Conservation (phyloP, 2,113 vertebrate genomes). For the Arvicanthis niloticus region DNA sequence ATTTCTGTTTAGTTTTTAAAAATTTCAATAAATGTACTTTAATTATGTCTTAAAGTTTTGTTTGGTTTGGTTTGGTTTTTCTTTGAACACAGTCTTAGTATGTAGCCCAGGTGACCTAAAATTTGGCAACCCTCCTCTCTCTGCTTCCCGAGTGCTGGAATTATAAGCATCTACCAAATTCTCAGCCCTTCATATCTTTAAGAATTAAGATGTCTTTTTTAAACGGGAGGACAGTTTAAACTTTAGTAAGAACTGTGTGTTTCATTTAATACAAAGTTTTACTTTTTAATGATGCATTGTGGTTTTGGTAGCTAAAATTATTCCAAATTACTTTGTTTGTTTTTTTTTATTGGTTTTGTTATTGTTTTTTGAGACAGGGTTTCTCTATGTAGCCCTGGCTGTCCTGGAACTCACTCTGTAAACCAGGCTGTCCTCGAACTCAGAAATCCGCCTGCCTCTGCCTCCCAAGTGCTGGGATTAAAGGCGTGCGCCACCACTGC, state of each 20-base stretch:
- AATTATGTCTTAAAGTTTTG: not conserved
- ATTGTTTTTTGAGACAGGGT: no score
- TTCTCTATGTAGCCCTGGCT: no score
- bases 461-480: no score
- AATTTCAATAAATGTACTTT: conserved; percentile 20
- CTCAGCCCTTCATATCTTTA: not conserved
- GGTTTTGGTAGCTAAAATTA: conserved; percentile 45
- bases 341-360: no score
- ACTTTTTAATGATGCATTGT: conserved; percentile 50
- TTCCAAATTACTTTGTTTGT: not conserved
- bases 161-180: not conserved
- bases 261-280: conserved; percentile 36
- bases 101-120: not conserved
- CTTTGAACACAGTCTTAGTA: not conserved
- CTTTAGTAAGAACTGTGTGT: conserved; percentile 37
- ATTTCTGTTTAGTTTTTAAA: conserved; percentile 21
- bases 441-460: no score
- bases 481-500: no score
- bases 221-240: not conserved
- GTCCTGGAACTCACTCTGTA: no score
- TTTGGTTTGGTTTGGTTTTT: not conserved
- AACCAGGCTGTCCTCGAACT: no score
- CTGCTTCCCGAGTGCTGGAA: no score
- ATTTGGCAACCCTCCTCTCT: not conserved
- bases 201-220: not conserved